Conservation (phyloP, 2,113 vertebrate genomes). For the Lepus timidus region DNA sequence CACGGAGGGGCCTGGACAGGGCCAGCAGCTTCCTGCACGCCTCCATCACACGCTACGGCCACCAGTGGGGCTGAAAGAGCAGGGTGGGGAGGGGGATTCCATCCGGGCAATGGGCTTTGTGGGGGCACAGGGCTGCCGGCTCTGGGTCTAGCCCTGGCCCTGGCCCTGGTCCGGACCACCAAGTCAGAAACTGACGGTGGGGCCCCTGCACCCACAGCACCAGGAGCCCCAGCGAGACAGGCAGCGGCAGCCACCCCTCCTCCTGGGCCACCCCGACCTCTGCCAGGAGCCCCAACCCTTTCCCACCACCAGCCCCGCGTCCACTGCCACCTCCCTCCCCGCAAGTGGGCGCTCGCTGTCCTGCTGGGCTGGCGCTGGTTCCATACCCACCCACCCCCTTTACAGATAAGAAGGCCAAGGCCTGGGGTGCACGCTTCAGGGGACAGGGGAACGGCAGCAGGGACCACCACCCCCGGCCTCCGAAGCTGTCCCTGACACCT, state of each 20-base stretch:
- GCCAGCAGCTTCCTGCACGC: neutral
- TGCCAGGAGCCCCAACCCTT: neutral
- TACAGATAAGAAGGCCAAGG: neutral
- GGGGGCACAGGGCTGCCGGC: no score
- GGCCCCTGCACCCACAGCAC: no score
- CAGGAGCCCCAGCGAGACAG: neutral
- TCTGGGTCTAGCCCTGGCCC: no score
- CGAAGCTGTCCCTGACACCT: no score
- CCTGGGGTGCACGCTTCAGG: no score
- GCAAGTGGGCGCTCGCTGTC: neutral
- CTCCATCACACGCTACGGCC: neutral
- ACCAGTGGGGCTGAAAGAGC: neutral
- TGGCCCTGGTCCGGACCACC: neutral
- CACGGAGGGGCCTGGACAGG: neutral
- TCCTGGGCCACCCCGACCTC: neutral
- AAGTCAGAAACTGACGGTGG: neutral
- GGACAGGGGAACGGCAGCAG: no score
- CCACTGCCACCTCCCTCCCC: neutral
- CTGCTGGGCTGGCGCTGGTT: fast-evolving
- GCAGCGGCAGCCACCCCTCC: neutral
- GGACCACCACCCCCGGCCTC: no score
- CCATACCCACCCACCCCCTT: neutral
- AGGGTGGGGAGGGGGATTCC: neutral
- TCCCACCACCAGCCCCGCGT: neutral
- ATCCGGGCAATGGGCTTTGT: no score